phyloP scores from a whole-genome alignment of 2,888 invertebrate genomes.

The Xestia sexstrigata region DNA sequence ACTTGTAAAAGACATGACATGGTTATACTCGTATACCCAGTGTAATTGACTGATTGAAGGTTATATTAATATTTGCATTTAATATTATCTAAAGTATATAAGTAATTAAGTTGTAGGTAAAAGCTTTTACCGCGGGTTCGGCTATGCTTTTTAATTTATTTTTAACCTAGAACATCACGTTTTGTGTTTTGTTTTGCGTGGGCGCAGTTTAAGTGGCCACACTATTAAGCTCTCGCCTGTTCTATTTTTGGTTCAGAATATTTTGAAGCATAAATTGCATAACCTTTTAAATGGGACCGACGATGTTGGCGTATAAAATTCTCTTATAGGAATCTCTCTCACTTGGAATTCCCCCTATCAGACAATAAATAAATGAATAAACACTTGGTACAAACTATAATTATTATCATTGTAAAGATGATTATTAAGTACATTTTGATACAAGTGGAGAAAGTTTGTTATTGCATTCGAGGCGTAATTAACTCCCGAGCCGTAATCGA shows the following conservation, averaged over 20 bases:
- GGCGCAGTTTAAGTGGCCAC: background rate
- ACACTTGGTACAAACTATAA: background rate
- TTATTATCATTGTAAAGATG: too few species aligned
- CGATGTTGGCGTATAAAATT: background rate
- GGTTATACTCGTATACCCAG: background rate
- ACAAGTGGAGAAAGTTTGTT: too few species aligned
- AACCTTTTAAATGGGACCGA: background rate
- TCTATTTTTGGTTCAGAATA: background rate
- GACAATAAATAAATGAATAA: background rate
- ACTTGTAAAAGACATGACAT: constrained; percentile 35
- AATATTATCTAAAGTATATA: constrained; percentile 38
- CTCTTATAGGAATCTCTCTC: background rate
- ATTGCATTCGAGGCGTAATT: too few species aligned
- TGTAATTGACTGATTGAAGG: constrained; percentile 54
- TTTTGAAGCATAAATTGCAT: background rate
- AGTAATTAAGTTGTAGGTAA: constrained; percentile 34
- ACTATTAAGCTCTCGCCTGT: background rate
- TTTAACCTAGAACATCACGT: constrained; percentile 9
- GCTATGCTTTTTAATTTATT: constrained; percentile 12
- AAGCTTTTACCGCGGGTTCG: background rate
- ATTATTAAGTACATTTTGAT: too few species aligned
- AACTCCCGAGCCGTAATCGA: too few species aligned
- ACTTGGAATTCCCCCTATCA: background rate
- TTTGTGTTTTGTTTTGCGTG: constrained; percentile 10
- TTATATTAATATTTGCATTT: constrained; percentile 52